Evolutionary conservation across 1,140 invertebrate genomes (phyloP).

Genomic region (Neomicropteryx cornuta): DNA sequence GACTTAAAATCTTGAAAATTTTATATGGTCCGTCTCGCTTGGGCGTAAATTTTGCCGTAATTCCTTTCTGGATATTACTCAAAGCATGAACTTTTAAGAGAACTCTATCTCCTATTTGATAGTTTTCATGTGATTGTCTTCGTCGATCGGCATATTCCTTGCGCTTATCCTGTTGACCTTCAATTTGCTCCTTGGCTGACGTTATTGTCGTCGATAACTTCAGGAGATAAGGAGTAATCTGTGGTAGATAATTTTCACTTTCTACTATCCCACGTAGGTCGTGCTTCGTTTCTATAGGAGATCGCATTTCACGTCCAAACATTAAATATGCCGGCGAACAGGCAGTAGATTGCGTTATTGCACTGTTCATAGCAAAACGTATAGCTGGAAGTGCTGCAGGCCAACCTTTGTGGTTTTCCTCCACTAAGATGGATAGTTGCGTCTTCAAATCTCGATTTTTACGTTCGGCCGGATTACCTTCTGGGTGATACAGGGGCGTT

Average conservation of each 20-base stretch:
- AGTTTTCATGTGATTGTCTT: conserved; percentile 8
- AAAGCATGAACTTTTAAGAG: conserved; percentile 15
- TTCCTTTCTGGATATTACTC: conserved; percentile 12
- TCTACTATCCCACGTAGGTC: conserved; percentile 17
- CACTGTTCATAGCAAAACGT: conserved; percentile 26
- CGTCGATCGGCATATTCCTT: conserved; percentile 14
- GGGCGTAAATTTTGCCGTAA: conserved; percentile 19
- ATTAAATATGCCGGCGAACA: conserved; percentile 28
- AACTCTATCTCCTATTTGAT: conserved; percentile 17
- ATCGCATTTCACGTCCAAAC: conserved; percentile 18
- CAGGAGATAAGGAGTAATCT: conserved; percentile 14
- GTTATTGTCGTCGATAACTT: conserved; percentile 9
- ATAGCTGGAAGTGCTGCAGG: conserved; percentile 19
- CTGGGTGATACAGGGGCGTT: conserved; percentile 19
- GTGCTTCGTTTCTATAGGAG: conserved; percentile 15
- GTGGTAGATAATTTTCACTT: conserved; percentile 18
- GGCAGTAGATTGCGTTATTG: conserved; percentile 19
- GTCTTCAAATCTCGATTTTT: conserved; percentile 21
- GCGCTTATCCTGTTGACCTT: conserved; percentile 13
- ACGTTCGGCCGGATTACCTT: conserved; percentile 21
- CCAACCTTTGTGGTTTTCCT: conserved; percentile 21
- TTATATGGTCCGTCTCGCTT: conserved; percentile 15
- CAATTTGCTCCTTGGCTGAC: conserved; percentile 12
- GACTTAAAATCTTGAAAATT: not conserved
- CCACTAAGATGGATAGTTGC: conserved; percentile 18